Conservation (phyloP, 2,888 invertebrate species). For the Patella pellucida region DNA sequence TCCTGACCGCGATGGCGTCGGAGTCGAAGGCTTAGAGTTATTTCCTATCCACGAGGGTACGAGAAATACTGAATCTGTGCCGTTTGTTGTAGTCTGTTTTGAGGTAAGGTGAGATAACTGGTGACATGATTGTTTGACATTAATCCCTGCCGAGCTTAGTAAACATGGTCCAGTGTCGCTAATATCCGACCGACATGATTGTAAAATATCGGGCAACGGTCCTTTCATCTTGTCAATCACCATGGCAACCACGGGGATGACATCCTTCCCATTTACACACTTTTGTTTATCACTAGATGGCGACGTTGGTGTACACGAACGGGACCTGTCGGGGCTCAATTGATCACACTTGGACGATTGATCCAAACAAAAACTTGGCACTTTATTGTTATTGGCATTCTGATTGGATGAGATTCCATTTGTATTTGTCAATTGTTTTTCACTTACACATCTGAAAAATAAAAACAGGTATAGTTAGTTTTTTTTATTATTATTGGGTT, state of each 20-base stretch:
- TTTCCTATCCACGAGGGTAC: neutral
- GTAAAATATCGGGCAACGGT: neutral
- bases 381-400: too few relatives aligned
- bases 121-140: neutral
- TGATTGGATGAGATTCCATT: too few relatives aligned
- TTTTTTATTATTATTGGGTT: too few relatives aligned
- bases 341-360: too few relatives aligned
- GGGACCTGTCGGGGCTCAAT: too few relatives aligned
- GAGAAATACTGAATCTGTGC: neutral
- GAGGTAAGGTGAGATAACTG: constrained; percentile 1
- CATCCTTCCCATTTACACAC: neutral
- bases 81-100: neutral
- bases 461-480: too few relatives aligned
- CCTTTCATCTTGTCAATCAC: neutral
- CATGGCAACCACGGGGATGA: neutral
- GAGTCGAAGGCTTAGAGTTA: neutral
- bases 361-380: too few relatives aligned
- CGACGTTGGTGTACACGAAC: constrained; percentile 1
- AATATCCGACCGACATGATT: neutral
- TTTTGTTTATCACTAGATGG: neutral
- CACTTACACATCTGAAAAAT: too few relatives aligned
- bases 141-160: constrained; percentile 1
- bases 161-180: constrained; percentile 1
- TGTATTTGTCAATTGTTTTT: too few relatives aligned
- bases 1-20: neutral